Base-by-base conservation (phyloP, 2,113 vertebrate genomes). In the Trematocara stigmaticum region DNA sequence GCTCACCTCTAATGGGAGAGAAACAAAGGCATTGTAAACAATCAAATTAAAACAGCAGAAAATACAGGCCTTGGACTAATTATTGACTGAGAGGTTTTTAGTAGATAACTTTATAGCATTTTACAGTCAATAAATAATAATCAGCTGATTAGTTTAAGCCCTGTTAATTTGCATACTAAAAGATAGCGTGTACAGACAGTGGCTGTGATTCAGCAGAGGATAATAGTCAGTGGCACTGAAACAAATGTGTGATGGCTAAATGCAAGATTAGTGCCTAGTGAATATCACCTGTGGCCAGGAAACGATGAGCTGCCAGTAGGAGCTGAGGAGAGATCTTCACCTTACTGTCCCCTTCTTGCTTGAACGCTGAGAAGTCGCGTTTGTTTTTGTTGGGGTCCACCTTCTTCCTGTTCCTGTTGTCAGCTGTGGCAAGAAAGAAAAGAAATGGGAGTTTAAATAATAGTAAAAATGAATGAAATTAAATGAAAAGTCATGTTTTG, bases 281-380 rank as follows among this genome's bases (percentile, higher is more conserved):
- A 6, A 18, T 23, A 95, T 97, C 91, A 99, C 99, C 98, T 0
- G 98, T 98, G 20, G 98, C 97, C 82, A 99, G 95, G 95, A 99
- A 99, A 35, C 98, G 98, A 85, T 99, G 99, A 11, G 98, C 98
- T 0, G 98, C 99, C 90, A 99, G 92, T 78, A 99, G 97, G 15
- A 99, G 97, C 94, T 99, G 99, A 0, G 98, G 98, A 2, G 98
- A 98, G 52, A 99, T 97, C 96, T 99, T 99, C 89, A 99, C 96
- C 78, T 97, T 98, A 10, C 96, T 96, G 78, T 99, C 98, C 0
- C 91, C 95, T 49, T 98, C 96, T 0, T 97, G 85, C 86, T 99
- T 99, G 94, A 99, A 99, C 85, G 97, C 98, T 0, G 99, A 99
- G 96, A 99, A 99, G 88, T 99, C 98, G 0, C 95, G 94, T 47